A percentile compares a stretch with the other conserved stretches of the same genome.
These are phyloP conservation scores for Laupala kohalensis DNA, from an alignment of 1,140 invertebrate species.

Conservation along the genomic window DNA sequence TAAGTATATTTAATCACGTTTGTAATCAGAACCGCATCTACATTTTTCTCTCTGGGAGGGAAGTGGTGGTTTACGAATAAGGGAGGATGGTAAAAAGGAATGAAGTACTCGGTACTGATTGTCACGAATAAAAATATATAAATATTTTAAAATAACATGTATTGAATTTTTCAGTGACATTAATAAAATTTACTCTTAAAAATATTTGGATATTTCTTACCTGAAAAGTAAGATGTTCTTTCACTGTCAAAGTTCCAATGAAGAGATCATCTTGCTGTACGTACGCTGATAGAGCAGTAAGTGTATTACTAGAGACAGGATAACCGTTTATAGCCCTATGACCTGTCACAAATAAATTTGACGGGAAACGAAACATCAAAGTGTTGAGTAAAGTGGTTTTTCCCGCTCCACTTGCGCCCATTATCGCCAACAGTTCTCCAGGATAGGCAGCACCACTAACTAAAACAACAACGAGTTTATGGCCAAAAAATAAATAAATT, in stretches of 20 bases:
- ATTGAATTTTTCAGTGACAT: no score
- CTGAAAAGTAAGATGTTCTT: slow-evolving; percentile 80
- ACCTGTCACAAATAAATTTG: slow-evolving; percentile 55
- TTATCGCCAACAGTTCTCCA: slow-evolving; percentile 79
- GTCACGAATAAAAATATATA: no score
- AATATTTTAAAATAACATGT: neutral
- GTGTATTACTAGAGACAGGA: slow-evolving; percentile 40
- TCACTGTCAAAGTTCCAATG: slow-evolving; percentile 80
- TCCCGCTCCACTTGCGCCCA: slow-evolving; percentile 90
- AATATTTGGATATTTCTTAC: slow-evolving; percentile 25
- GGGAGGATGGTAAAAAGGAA: no score
- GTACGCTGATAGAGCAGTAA: slow-evolving; percentile 76
- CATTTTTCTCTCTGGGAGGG: no score
- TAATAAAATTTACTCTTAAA: no score
- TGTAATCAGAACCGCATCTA: no score
- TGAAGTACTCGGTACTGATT: no score
- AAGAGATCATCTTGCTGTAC: slow-evolving; percentile 95
- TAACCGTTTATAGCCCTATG: slow-evolving; percentile 56
- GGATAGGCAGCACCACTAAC: slow-evolving; percentile 62
- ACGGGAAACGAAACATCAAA: slow-evolving; percentile 61
- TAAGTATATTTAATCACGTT: no score
- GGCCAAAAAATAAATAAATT: neutral
- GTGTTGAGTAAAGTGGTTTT: slow-evolving; percentile 92
- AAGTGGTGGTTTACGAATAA: no score
- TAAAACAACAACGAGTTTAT: neutral